Base-by-base conservation (phyloP, 2,113 vertebrate genomes). In the Tichodroma muraria region DNA sequence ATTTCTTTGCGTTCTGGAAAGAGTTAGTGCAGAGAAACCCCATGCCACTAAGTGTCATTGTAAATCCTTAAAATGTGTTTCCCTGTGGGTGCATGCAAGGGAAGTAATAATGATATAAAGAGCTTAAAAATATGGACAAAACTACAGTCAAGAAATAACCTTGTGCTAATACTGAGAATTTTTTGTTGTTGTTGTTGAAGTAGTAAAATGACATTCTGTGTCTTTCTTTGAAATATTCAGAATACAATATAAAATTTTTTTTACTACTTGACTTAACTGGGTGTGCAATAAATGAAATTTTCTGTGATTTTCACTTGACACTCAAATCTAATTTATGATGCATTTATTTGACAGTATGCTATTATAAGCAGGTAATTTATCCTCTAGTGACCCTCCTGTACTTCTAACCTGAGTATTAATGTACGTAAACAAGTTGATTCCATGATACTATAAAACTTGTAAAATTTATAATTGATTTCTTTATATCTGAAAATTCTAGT, bases 21-120 rank as follows among this genome's bases (percentile, higher is more conserved):
- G 69, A n/a, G 15, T 45, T 63, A 66, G 68, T 52, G 44, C 23
- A 11, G 86, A 13, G 19, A 42, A 61, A 15, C 45, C 47, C 4
- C 0, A 0, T 72, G 47, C 21, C 24, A 13, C 15, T 27, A 28
- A 47, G 12, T 37, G 20, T 49, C 5, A 15, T 37, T 0, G 0
- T 71, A 80, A 85, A 31, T 71, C 30, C 19, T 61, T 33, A 44
- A 33, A 27, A 28, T 38, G 31, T 82, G 11, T 76, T 92, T 89
- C 28, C 28, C 23, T 82, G 42, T 61, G 61, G 24, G 6, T 80
- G 25, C 10, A 4, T 25, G 15, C 22, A 68, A 31, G 30, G 66
- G 54, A n/a, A 75, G 17, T 30, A 89, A 64, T 30, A 44, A 44
- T 33, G 53, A 30, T 20, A 35, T 6, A 14, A 83, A 49, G 82